Evolutionary conservation across 2,797 vertebrate genomes (phyloP), one percentile per base, ranked within the genome.

Genomic region (Oryzias dopingdopingensis): DNA sequence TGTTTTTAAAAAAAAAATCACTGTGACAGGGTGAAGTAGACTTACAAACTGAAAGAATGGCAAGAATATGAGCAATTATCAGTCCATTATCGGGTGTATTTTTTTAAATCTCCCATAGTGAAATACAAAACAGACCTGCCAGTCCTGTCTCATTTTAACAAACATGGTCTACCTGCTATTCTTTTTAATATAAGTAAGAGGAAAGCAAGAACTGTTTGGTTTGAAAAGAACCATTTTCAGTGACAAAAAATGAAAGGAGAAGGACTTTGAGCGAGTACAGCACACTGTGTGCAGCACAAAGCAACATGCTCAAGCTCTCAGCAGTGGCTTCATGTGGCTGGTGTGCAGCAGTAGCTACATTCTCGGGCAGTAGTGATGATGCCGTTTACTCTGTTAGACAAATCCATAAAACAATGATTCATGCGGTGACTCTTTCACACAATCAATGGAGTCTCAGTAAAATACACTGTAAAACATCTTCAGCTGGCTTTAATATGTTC

Each of bases 241-340:
- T 71, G 74, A 68, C 72, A 73, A 41, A 55, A 58, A 56, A 78
- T 72, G 65, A 67, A 80, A 78, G 76, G 52, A 72, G 67, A 74
- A 44, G 58, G 65, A 76, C 51, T 78, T 69, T 74, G 10, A 37
- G 32, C 74, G 51, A 76, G 18, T 5, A 52, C 76, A 74, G 74
- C 76, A 14, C 83, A 54, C 59, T 69, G 52, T 49, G 81, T 61
- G 52, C 67, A 37, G 69, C 47, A 61, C 62, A 77, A 81, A 76
- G 78, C 26, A 59, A 74, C 79, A 74, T 70, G 78, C 61, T 85
- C 62, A 70, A 59, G 62, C 67, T 77, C 73, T 64, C 80, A 82
- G 77, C 64, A 54, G 79, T 62, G 56, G 62, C 37, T 76, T 67
- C 66, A 72, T 65, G 62, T 50, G 56, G 56, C 52, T 37, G 7